Conservation (phyloP, 2,113 vertebrate species). For the Hoplias malabaricus region DNA sequence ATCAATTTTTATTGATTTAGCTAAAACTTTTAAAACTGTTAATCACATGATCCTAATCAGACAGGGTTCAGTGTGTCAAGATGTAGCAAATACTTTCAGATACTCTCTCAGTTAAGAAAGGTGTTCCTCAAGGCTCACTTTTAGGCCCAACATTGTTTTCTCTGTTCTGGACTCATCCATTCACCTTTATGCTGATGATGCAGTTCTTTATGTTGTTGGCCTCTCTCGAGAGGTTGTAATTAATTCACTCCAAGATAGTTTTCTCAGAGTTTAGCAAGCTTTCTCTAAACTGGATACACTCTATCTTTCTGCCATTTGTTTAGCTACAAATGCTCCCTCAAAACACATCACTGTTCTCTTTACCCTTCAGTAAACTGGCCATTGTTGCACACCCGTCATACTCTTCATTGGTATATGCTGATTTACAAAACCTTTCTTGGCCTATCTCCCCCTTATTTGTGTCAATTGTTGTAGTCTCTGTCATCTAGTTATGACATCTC, state of each 20-base stretch:
- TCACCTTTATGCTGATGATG: not conserved
- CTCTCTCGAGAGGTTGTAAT: not conserved
- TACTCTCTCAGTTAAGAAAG: not conserved
- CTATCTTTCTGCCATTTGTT: no score
- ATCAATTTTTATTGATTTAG: slow-evolving; percentile 4
- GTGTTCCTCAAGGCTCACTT: slow-evolving; percentile 12
- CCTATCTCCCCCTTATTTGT: no score
- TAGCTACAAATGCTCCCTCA: no score
- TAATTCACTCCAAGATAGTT: not conserved
- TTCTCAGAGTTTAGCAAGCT: not conserved
- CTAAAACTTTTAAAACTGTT: slow-evolving; percentile 2
- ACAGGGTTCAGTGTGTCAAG: not conserved
- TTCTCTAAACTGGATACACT: no score
- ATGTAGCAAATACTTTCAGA: no score
- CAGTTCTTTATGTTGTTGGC: not conserved
- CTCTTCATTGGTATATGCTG: no score
- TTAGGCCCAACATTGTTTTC: slow-evolving; percentile 13
- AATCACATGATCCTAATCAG: not conserved
- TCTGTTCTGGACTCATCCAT: not conserved
- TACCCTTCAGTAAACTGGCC: no score
- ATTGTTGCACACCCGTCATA: no score
- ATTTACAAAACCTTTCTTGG: no score
- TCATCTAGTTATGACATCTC: no score
- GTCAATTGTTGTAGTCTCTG: no score
- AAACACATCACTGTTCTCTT: no score